Percentiles rank a stretch among this genome's conserved stretches.
Conservation (phyloP, 2,113 vertebrate species). For the Saccopteryx leptura region DNA sequence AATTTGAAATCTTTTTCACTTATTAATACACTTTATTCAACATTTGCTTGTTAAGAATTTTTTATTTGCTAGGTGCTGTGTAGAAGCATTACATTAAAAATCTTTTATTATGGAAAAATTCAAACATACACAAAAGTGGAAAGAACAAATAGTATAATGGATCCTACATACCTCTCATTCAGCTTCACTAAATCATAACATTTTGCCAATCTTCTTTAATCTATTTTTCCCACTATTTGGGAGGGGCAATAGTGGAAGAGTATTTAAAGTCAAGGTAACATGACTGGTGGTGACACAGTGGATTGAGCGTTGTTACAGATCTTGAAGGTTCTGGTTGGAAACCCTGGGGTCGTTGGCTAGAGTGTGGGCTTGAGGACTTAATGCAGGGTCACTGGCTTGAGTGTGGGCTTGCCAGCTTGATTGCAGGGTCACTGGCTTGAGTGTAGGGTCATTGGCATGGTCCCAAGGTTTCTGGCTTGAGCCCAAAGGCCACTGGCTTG, state of each 20-base stretch:
- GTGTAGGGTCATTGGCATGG: too few species aligned
- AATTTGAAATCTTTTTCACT: slow-evolving; percentile 16
- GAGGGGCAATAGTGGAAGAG: not conserved
- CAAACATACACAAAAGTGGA: slow-evolving; percentile 20
- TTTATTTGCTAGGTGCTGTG: not conserved
- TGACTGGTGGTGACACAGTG: too few species aligned
- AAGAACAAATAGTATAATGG: not conserved
- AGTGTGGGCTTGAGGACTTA: too few species aligned
- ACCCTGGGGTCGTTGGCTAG: too few species aligned
- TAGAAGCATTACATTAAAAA: slow-evolving; percentile 3
- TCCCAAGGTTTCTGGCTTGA: too few species aligned
- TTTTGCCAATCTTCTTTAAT: not conserved
- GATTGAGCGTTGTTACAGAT: too few species aligned
- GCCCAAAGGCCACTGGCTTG: too few species aligned
- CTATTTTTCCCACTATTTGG: not conserved
- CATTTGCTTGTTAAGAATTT: slow-evolving; percentile 35
- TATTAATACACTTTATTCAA: not conserved
- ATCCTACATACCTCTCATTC: not conserved
- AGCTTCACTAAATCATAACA: not conserved
- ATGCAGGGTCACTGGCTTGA: too few species aligned
- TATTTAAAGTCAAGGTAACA: not conserved
- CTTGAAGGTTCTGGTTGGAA: too few species aligned
- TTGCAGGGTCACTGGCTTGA: too few species aligned
- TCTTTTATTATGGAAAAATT: slow-evolving; percentile 37
- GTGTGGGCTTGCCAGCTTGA: too few species aligned